phyloP scores from a whole-genome alignment of 2,797 vertebrate genomes.

The Sciurus carolinensis region DNA sequence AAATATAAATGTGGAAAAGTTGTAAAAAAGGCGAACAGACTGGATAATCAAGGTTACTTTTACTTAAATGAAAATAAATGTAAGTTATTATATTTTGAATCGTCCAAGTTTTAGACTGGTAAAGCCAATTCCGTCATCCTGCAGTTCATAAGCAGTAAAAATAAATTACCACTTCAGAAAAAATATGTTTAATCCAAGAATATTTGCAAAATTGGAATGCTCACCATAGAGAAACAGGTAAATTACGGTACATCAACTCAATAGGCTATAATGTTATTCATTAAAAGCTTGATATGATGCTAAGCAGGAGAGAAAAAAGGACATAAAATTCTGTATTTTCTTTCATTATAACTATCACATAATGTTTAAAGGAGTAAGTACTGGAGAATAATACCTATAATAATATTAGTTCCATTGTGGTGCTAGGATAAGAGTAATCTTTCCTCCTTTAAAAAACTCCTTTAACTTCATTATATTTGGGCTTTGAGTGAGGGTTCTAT shows the following conservation, averaged over 20 bases:
- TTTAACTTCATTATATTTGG: not conserved
- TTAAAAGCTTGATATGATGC: not conserved
- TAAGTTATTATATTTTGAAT: constrained; percentile 31
- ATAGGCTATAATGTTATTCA: not conserved
- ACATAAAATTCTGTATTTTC: not conserved
- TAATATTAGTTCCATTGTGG: not conserved
- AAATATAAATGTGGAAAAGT: not conserved
- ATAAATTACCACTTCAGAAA: constrained; percentile 8
- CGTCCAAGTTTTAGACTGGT: not conserved
- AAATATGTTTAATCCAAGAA: not conserved
- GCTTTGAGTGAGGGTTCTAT: not conserved
- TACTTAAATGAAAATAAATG: constrained; percentile 47
- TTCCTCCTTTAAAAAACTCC: constrained; percentile 20
- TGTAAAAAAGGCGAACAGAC: not conserved
- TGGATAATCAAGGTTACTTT: not conserved
- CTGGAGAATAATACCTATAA: not conserved
- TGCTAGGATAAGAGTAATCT: not conserved
- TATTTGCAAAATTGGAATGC: not conserved
- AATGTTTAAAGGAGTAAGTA: not conserved
- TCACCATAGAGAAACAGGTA: not conserved
- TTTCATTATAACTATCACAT: constrained; percentile 14
- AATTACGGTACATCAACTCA: not conserved
- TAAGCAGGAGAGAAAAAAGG: not conserved
- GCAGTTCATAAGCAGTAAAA: constrained; percentile 29
- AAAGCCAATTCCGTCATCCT: constrained; percentile 26